These are phyloP conservation scores for Drosophila tsacasi DNA, from an alignment of 1,140 invertebrate genomes.

Conservation along the genomic window DNA sequence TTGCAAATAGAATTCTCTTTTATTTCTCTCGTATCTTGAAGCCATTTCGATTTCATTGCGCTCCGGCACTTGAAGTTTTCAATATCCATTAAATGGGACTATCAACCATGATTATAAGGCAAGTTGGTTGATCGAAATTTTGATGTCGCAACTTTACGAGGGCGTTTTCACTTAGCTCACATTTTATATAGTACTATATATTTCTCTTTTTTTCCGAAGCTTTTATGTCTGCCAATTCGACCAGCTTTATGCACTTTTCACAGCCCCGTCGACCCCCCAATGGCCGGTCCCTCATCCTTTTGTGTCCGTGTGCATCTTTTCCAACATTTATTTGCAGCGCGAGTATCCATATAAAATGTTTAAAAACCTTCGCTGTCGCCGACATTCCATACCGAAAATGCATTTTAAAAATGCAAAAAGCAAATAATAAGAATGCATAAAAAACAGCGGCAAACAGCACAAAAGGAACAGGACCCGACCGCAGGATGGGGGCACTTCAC, in stretches of 20 bases:
- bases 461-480: slow-evolving; percentile 43
- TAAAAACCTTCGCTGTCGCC: slow-evolving; percentile 57
- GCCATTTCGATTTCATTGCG: slow-evolving; percentile 8
- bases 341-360: slow-evolving; percentile 49
- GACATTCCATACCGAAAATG: slow-evolving; percentile 57
- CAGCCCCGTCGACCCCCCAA: neutral
- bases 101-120: slow-evolving; percentile 35
- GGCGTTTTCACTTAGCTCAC: slow-evolving; percentile 53
- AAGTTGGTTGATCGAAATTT: slow-evolving; percentile 37
- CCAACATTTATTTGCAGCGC: slow-evolving; percentile 30
- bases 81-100: slow-evolving; percentile 12
- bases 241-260: slow-evolving; percentile 53
- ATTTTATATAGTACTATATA: slow-evolving; percentile 30
- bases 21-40: slow-evolving; percentile 1
- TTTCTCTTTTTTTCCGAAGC: slow-evolving; percentile 1
- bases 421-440: slow-evolving; percentile 52
- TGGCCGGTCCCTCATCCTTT: neutral
- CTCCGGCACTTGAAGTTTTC: slow-evolving; percentile 1
- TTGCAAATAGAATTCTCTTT: neutral
- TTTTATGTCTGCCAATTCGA: slow-evolving; percentile 45
- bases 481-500: slow-evolving; percentile 54
- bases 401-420: slow-evolving; percentile 57
- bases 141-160: slow-evolving; percentile 33
- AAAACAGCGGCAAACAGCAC: slow-evolving; percentile 28
- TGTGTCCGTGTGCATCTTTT: slow-evolving; percentile 10